A percentile compares a stretch with the other conserved stretches of the same genome.
phyloP scores from a whole-genome alignment of 2,797 vertebrate genomes.

The Dipus sagitta region DNA sequence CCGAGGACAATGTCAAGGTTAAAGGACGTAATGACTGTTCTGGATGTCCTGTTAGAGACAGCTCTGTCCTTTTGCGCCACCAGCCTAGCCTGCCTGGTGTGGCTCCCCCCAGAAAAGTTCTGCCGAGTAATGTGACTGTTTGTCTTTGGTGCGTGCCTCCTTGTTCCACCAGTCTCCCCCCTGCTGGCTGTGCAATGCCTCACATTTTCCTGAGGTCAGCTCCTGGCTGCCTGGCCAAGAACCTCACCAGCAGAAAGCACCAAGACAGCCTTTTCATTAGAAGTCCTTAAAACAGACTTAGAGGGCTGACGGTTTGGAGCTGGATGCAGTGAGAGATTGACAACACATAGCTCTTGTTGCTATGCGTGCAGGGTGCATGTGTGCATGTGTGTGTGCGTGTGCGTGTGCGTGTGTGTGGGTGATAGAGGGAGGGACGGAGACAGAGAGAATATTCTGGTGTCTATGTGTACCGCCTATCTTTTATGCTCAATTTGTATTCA shows the following conservation, averaged over 20 bases:
- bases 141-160: conserved; percentile 38
- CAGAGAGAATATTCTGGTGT: neutral
- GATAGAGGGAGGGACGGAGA: neutral
- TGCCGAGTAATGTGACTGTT: conserved; percentile 59
- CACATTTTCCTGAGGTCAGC: conserved; percentile 57
- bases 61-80: neutral
- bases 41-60: neutral
- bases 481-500: neutral
- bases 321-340: neutral
- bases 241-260: neutral
- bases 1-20: neutral
- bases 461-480: neutral
- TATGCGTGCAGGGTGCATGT: neutral
- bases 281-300: conserved; percentile 46
- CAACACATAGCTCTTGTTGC: conserved; percentile 32
- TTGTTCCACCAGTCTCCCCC: conserved; percentile 52
- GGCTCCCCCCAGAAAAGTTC: neutral
- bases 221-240: conserved; percentile 15
- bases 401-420: too few species aligned
- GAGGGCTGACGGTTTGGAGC: conserved; percentile 4
- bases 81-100: neutral
- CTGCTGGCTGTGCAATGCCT: neutral
- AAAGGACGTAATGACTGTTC: neutral
- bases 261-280: conserved; percentile 1
- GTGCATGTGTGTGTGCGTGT: too few species aligned